A percentile compares a stretch with the other conserved stretches of the same genome.
Evolutionary conservation across 30 jellyfish, hydroid and myxozoan genomes (phyloP).

Genomic region (Chironex yamaguchii): DNA sequence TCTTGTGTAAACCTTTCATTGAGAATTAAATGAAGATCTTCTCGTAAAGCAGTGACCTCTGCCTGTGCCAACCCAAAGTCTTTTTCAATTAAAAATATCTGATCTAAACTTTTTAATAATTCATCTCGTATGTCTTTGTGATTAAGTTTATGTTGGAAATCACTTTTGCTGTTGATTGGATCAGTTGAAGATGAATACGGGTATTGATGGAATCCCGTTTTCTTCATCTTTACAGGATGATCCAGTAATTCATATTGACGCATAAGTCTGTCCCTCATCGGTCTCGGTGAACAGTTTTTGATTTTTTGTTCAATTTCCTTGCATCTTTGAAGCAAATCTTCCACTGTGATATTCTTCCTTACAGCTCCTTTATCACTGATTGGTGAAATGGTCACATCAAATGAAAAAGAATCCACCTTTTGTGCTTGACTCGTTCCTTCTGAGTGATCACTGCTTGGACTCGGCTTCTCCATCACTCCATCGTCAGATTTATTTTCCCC

Average conservation of each 20-base stretch:
- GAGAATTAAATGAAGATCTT: neutral
- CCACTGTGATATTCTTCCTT: conserved; percentile 3
- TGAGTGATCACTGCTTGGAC: neutral
- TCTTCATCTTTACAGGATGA: conserved; percentile 33
- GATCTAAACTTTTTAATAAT: conserved; percentile 77
- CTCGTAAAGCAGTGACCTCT: conserved; percentile 68
- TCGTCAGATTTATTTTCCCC: too few relatives aligned
- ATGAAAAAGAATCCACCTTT: neutral
- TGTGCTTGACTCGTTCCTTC: neutral
- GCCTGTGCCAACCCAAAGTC: conserved; percentile 84
- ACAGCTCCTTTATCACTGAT: neutral
- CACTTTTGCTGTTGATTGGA: neutral
- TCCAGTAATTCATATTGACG: conserved; percentile 24
- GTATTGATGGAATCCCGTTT: neutral
- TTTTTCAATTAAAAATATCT: conserved; percentile 78
- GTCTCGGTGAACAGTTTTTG: conserved; percentile 74
- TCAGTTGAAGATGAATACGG: neutral
- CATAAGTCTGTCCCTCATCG: conserved; percentile 68
- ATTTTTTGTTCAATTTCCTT: conserved; percentile 76
- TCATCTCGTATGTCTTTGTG: conserved; percentile 83
- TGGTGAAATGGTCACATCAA: neutral
- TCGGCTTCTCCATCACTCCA: neutral
- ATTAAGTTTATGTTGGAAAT: neutral
- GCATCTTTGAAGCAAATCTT: conserved; percentile 56
- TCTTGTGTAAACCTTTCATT: neutral